Conservation (phyloP, 2,113 vertebrate genomes). For the Poeciliopsis retropinna region DNA sequence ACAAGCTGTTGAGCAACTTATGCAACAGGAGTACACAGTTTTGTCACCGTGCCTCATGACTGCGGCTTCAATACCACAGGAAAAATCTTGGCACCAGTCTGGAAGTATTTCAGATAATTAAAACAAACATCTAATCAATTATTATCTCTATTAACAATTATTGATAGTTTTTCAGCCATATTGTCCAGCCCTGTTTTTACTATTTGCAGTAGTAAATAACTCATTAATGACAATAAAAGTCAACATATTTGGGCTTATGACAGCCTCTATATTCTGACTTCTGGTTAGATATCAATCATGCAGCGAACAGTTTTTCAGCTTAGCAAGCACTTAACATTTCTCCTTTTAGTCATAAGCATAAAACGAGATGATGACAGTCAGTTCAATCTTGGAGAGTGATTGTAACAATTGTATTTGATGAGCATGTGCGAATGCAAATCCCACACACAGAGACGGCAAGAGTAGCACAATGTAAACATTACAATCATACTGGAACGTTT, state of each 20-base stretch:
- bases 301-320: conserved; percentile 23
- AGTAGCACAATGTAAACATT: conserved; percentile 3
- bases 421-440: conserved; percentile 8
- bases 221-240: conserved; percentile 18
- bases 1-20: too few species aligned
- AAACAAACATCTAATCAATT: too few species aligned
- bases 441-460: conserved; percentile 9
- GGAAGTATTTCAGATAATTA: too few species aligned
- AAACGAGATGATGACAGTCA: conserved; percentile 12
- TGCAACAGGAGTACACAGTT: too few species aligned
- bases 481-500: conserved; percentile 20
- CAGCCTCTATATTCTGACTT: conserved; percentile 30
- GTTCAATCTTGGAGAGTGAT: conserved; percentile 35
- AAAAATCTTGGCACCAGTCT: too few species aligned
- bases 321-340: conserved; percentile 41
- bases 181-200: too few species aligned
- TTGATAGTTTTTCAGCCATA: too few species aligned
- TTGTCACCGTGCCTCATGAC: too few species aligned
- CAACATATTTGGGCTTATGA: background rate
- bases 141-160: too few species aligned
- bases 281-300: conserved; percentile 6
- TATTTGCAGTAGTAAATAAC: conserved; percentile 30
- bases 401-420: conserved; percentile 49
- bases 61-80: too few species aligned
- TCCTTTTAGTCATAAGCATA: conserved; percentile 32